Evolutionary conservation across 2,113 vertebrate genomes (phyloP).

Genomic region (Xiphias gladius): DNA sequence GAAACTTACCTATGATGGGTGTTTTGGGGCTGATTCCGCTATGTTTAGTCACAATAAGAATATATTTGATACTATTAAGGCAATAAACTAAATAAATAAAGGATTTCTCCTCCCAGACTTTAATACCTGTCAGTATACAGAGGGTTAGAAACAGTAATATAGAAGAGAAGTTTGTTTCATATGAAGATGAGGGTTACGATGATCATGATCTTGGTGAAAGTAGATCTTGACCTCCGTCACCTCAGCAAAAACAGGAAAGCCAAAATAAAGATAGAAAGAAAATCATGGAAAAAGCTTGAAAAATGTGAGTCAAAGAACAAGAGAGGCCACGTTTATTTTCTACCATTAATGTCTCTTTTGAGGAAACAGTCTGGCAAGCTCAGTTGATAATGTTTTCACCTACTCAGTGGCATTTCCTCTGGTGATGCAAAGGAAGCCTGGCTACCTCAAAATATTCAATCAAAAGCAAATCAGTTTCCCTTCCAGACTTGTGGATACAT

Average conservation of each 20-base stretch:
- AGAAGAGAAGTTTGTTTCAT: neutral
- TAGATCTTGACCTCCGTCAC: neutral
- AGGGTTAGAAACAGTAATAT: too few species aligned
- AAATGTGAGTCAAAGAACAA: neutral
- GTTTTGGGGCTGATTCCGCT: neutral
- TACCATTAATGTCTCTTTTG: neutral
- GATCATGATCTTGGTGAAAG: too few species aligned
- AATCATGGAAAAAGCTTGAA: neutral
- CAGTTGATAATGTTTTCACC: constrained; percentile 14
- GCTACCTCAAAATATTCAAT: constrained; percentile 27
- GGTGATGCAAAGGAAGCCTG: constrained; percentile 43
- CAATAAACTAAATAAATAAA: neutral
- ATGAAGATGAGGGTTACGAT: neutral
- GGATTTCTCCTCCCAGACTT: too few species aligned
- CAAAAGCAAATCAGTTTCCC: constrained; percentile 14
- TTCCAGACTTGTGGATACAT: neutral
- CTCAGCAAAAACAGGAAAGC: neutral
- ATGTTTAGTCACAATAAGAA: neutral
- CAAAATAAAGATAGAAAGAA: too few species aligned
- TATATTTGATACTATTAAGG: neutral
- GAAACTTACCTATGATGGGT: neutral
- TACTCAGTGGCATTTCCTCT: constrained; percentile 37
- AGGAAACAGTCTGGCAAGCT: neutral
- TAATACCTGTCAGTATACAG: too few species aligned
- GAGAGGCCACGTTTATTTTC: neutral